Evolutionary conservation across 2,113 vertebrate species (phyloP), one percentile per base, ranked within the genome.

Genomic region (Syngnathus typhle): DNA sequence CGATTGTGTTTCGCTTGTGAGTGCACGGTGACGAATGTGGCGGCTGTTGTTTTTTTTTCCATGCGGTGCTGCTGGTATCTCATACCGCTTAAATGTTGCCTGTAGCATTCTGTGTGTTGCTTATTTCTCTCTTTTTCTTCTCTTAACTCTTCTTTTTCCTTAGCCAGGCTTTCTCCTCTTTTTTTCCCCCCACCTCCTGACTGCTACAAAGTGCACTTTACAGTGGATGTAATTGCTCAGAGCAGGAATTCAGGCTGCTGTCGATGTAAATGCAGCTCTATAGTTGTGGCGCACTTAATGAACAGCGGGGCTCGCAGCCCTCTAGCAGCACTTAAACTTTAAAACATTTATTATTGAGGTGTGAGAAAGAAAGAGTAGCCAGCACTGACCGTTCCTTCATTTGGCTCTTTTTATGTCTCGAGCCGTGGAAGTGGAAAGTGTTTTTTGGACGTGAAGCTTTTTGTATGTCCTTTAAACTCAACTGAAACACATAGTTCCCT

Each of bases 341-440:
- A 95, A 97, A 97, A 96, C 93, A 95, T 97, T 93, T 95, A 96
- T 98, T 96, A 96, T 95, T 95, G 96, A 95, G 93, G 93, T 92
- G 89, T 91, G 91, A 93, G 93, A 93, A 90, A 87, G 65, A 68
- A 76, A 90, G 88, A 92, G 91, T 92, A 92, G 91, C 93, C 93
- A 93, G 89, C 88, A 87, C 88, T 95, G 94, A 97, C 94, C 94
- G 93, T 90, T 92, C 90, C 82, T 78, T 75, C 71, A 76, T 76
- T 69, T 68, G 64, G 68, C 77, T 83, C 79, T 74, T 77, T 80
- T 82, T 76, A 71, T 68, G 70, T 77, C 80, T 58, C 23, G 8
- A 72, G 69, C 60, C 75, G 61, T 32, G 21, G 46, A 44, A 65
- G 61, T 39, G 73, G 73, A 67, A 21, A 56, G 54, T 60, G 36